These are phyloP conservation scores for Calliopum simillimum DNA, from an alignment of 2,888 invertebrate genomes.

Conservation along the genomic window DNA sequence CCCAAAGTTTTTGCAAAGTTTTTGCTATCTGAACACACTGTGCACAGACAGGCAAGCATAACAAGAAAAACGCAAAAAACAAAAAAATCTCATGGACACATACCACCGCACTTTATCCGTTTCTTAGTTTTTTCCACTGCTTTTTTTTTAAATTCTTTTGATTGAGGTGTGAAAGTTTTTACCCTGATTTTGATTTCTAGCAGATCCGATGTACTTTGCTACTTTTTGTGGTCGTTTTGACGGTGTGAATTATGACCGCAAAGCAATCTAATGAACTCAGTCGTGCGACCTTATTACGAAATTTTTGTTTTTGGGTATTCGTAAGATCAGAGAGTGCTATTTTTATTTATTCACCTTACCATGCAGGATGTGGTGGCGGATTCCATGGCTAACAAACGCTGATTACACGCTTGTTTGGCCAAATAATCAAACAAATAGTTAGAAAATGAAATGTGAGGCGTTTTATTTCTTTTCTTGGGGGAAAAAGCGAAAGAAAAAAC, in stretches of 20 bases:
- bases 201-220: too few relatives aligned
- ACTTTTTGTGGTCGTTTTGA: background rate
- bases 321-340: too few relatives aligned
- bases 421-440: background rate
- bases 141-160: background rate
- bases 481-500: background rate
- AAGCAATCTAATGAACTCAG: constrained; percentile 12
- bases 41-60: too few relatives aligned
- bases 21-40: too few relatives aligned
- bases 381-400: background rate
- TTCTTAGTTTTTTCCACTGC: background rate
- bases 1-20: too few relatives aligned
- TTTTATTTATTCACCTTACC: too few relatives aligned
- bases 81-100: too few relatives aligned
- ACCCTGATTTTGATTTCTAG: background rate
- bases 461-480: too few relatives aligned
- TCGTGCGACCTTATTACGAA: constrained; percentile 3
- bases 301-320: background rate
- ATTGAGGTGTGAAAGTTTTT: constrained; percentile 30
- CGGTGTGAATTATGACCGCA: background rate
- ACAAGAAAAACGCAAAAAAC: too few relatives aligned
- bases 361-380: too few relatives aligned
- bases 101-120: background rate
- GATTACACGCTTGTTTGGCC: constrained; percentile 1
- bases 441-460: background rate